These are phyloP conservation scores for Choristoneura rosaceana DNA, from an alignment of 2,888 invertebrate species.

Conservation along the genomic window DNA sequence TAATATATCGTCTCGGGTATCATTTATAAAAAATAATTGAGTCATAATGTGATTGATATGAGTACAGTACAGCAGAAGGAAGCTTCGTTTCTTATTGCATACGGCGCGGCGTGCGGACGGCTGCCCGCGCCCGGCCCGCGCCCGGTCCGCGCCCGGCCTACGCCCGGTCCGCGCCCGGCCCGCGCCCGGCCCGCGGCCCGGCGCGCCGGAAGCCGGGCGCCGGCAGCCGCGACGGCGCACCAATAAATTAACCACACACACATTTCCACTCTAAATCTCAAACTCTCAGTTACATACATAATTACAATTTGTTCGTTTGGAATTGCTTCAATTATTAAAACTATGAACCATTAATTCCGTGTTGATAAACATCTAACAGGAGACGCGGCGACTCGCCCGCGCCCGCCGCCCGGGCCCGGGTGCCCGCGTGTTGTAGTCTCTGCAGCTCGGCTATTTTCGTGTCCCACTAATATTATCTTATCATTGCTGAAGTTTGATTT, in stretches of 20 bases:
- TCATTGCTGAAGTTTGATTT: no score
- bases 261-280: constrained; percentile 1
- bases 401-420: not conserved
- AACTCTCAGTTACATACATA: constrained; percentile 14
- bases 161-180: not conserved
- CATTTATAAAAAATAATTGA: constrained; percentile 36
- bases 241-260: constrained; percentile 17
- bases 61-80: constrained; percentile 35
- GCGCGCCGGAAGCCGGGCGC: not conserved
- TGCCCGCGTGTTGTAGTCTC: no score
- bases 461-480: no score
- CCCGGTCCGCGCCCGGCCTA: no score
- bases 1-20: constrained; percentile 1
- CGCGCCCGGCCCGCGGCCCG: not conserved
- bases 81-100: constrained; percentile 34
- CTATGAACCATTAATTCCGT: constrained; percentile 34
- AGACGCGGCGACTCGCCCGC: not conserved
- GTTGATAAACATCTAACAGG: constrained; percentile 22
- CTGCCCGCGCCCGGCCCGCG: not conserved
- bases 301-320: constrained; percentile 31
- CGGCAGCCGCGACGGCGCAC: not conserved
- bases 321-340: constrained; percentile 30
- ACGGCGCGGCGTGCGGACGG: constrained; percentile 1
- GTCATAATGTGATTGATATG: constrained; percentile 35
- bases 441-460: no score